Base-by-base conservation (phyloP, 2,888 invertebrate species). In the Metallyticus violacea region DNA sequence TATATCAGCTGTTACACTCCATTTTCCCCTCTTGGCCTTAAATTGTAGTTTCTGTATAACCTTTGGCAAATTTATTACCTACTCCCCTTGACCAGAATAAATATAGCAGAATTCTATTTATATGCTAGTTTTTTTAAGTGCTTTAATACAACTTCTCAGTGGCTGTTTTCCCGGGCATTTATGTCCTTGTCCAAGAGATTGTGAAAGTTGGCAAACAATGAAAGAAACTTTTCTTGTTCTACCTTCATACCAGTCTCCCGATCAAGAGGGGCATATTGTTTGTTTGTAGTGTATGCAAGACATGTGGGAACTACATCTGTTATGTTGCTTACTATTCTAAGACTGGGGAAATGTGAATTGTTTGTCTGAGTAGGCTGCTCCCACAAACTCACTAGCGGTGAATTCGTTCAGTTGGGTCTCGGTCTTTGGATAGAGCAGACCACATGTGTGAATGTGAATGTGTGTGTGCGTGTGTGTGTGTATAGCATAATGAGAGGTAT, bases 201-300 rank as follows among this genome's bases (percentile, higher is more conserved):
- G 82, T 81, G 83, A 77, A 29, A 87, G 81, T 86, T 88, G 88
- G 87, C 88, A 88, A 85, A 82, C 85, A 77, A 62, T 88, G 86
- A 88, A 88, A 85, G 86, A 62, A 85, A 22, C 81, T 85, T 28
- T 83, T 88, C 86, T 85, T 82, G 29, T 83, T 77, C 28, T 81
- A 77, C 25, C 77, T 83, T 28, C 83, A 83, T 83, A 25, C 77
- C 29, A 83, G 77, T 27, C 27, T 25, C 83, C 26, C 26, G n/a
- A 77, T 77, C 27, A 83, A 29, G 83, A 29, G 29, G 29, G 28
- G 77, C 83, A 77, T 77, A 77, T 83, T 77, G n/a, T 83, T 83
- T 26, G 28, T 77, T 27, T 77, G 29, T 77, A 27, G 77, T 28
- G 28, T 83, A 83, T 77, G 28, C 29, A 40, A 83, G 77, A 83